Evolutionary conservation across 2,113 vertebrate genomes (phyloP).

Genomic region (Vulpes lagopus): DNA sequence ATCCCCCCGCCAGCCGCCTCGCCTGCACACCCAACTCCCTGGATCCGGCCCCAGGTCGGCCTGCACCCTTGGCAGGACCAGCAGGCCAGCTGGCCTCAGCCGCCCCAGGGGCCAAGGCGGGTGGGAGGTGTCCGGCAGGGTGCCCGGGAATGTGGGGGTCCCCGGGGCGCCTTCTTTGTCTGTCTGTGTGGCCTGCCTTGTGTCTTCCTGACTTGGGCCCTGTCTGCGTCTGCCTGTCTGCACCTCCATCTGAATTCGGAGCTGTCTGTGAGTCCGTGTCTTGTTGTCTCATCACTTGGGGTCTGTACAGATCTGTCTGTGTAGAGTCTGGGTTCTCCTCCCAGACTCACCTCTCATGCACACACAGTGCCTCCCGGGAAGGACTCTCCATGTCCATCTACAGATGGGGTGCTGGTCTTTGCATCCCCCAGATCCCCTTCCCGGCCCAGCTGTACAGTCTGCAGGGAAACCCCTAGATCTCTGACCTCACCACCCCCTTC

Average conservation of each 20-base stretch:
- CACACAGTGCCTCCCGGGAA: not conserved
- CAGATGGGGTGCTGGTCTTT: rapidly evolving
- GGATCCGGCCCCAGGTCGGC: not conserved
- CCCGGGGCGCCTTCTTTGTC: not conserved
- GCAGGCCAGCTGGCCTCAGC: conserved; percentile 46
- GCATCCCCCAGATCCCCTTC: rapidly evolving
- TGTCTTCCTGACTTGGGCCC: not conserved
- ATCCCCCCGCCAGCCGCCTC: not conserved
- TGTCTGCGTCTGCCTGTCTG: not conserved
- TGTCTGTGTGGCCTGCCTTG: not conserved
- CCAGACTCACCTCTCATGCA: not conserved
- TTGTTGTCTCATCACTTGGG: not conserved
- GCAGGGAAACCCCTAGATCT: rapidly evolving
- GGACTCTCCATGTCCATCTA: not conserved
- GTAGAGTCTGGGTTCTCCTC: not conserved
- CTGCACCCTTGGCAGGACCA: not conserved
- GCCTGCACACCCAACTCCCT: not conserved
- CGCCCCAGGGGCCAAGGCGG: not conserved
- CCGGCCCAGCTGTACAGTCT: not conserved
- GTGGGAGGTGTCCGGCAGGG: not conserved
- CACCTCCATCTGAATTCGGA: not conserved
- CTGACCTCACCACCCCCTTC: rapidly evolving
- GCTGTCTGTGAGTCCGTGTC: conserved; percentile 1
- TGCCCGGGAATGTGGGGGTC: not conserved
- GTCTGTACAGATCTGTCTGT: not conserved